phyloP scores from a whole-genome alignment of 2,797 vertebrate species.

The Gephyroberyx darwinii region DNA sequence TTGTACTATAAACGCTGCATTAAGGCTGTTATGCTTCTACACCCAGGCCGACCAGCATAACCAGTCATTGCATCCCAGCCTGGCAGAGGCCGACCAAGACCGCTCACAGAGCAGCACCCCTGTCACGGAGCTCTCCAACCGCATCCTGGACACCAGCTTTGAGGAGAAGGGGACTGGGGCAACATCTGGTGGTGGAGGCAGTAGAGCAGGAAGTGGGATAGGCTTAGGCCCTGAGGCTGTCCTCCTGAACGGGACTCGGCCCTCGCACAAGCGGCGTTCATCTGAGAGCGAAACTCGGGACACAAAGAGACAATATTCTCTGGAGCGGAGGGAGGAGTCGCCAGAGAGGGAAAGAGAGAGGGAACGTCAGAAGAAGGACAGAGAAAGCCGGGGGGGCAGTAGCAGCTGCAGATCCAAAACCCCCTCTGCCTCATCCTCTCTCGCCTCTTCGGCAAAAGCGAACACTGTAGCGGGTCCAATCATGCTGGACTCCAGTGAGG shows the following conservation, averaged over 20 bases:
- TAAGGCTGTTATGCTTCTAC: neutral
- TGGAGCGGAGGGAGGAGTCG: constrained; percentile 85
- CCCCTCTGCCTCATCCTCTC: constrained; percentile 47
- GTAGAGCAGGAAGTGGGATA: constrained; percentile 54
- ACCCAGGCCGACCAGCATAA: constrained; percentile 29
- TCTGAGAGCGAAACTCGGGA: constrained; percentile 92
- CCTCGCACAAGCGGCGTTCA: constrained; percentile 90
- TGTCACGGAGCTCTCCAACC: constrained; percentile 91
- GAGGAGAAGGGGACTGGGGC: constrained; percentile 74
- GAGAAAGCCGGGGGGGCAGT: constrained; percentile 61
- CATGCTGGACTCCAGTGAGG: constrained; percentile 66
- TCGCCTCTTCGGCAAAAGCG: constrained; percentile 53
- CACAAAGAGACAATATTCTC: constrained; percentile 93
- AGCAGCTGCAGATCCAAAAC: constrained; percentile 72
- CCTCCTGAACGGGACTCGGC: constrained; percentile 82
- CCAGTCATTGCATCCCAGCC: constrained; percentile 58
- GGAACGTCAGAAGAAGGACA: constrained; percentile 61
- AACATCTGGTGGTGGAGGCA: neutral
- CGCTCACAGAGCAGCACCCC: constrained; percentile 91
- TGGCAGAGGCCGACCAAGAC: constrained; percentile 76
- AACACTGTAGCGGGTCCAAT: constrained; percentile 63
- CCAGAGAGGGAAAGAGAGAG: constrained; percentile 74
- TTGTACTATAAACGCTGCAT: constrained; percentile 13
- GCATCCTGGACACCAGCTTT: constrained; percentile 88
- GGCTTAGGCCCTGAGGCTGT: constrained; percentile 56